Conservation (phyloP, 1,140 invertebrate species). For the Lucilia sericata region DNA sequence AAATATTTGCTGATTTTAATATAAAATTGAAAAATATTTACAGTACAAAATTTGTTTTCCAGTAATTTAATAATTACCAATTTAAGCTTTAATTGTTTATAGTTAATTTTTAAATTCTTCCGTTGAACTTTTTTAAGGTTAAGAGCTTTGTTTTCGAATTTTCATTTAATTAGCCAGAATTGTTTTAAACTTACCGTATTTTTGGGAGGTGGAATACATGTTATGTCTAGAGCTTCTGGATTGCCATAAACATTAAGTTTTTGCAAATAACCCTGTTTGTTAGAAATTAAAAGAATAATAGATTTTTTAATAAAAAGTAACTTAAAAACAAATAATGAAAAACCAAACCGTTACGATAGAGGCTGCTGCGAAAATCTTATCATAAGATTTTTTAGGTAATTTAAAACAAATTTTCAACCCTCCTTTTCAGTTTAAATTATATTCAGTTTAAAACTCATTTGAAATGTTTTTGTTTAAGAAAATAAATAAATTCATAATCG, state of each 20-base stretch:
- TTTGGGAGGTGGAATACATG: slow-evolving; percentile 58
- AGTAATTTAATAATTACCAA: background rate
- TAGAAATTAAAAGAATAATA: background rate
- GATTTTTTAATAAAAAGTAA: slow-evolving; percentile 48
- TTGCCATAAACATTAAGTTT: slow-evolving; percentile 63
- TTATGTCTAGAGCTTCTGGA: slow-evolving; percentile 57
- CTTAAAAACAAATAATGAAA: slow-evolving; percentile 4
- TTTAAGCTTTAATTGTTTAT: too few relatives aligned
- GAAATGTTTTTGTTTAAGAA: too few relatives aligned
- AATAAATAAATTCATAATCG: too few relatives aligned
- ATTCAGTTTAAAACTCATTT: too few relatives aligned
- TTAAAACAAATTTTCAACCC: background rate
- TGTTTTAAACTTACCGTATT: slow-evolving; percentile 58
- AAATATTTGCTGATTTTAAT: slow-evolving; percentile 6
- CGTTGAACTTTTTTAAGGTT: too few relatives aligned
- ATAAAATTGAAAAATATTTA: background rate
- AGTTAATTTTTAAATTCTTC: too few relatives aligned
- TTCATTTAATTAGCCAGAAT: background rate
- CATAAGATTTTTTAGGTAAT: too few relatives aligned
- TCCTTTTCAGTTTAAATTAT: background rate
- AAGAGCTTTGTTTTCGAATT: background rate
- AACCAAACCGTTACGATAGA: background rate
- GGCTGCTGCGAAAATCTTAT: background rate
- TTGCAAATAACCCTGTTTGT: slow-evolving; percentile 62
- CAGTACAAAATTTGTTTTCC: too few relatives aligned